A percentile compares a stretch with the other conserved stretches of the same genome.
Evolutionary conservation across 2,888 invertebrate species (phyloP).

Genomic region (Aethes cnicana): DNA sequence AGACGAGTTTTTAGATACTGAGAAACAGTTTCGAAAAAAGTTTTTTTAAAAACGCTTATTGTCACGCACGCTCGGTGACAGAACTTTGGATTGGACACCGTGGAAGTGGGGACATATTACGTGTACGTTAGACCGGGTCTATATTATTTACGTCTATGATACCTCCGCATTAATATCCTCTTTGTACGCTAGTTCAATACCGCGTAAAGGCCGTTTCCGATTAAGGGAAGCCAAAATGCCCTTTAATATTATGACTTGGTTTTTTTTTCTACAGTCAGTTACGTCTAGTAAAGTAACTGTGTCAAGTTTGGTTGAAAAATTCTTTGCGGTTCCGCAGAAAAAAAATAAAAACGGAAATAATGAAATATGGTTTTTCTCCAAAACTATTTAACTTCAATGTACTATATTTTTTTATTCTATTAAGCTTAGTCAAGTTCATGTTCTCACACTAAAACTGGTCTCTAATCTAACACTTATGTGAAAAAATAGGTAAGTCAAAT

Average conservation of each 20-base stretch:
- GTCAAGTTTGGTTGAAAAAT: conserved; percentile 2
- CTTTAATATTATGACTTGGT: background rate
- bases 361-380: background rate
- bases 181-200: too few species aligned
- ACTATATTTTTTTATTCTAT: background rate
- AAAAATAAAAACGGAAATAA: background rate
- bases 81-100: too few species aligned
- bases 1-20: too few species aligned
- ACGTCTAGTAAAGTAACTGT: background rate
- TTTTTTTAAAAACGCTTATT: too few species aligned
- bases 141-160: too few species aligned
- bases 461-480: background rate
- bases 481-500: background rate
- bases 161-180: too few species aligned
- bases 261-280: conserved; percentile 4
- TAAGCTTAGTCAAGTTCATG: background rate
- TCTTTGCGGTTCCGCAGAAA: background rate
- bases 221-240: too few species aligned
- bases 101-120: too few species aligned
- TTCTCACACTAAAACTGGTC: background rate
- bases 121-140: too few species aligned
- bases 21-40: too few species aligned
- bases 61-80: too few species aligned
- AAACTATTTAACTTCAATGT: background rate
- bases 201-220: too few species aligned